phyloP scores from a whole-genome alignment of 1,140 invertebrate species.

The Mercenaria mercenaria region DNA sequence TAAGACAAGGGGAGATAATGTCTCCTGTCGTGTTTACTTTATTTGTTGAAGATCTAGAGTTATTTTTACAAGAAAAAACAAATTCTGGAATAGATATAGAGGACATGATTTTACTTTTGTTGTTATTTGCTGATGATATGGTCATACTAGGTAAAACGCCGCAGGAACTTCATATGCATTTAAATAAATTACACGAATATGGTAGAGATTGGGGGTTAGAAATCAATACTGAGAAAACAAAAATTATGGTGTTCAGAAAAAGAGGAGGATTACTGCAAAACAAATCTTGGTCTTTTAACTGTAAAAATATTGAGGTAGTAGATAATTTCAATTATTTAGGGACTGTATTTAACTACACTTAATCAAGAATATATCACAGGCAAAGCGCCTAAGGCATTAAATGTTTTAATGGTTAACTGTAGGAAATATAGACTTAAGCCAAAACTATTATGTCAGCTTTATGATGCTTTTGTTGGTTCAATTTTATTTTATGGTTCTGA shows the following conservation, averaged over 20 bases:
- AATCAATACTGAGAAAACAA: conserved; percentile 42
- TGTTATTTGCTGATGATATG: conserved; percentile 54
- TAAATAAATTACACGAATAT: conserved; percentile 30
- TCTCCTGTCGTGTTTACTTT: too few relatives aligned
- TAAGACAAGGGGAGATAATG: too few relatives aligned
- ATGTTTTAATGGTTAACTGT: conserved; percentile 2
- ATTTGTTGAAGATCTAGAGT: conserved; percentile 33
- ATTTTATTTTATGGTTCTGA: background rate
- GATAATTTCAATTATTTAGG: conserved; percentile 44
- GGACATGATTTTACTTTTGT: conserved; percentile 35
- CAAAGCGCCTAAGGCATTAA: conserved; percentile 25
- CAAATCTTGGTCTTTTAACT: conserved; percentile 12
- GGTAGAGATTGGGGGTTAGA: conserved; percentile 20
- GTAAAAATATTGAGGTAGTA: background rate
- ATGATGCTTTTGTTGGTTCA: background rate
- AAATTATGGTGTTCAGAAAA: conserved; percentile 57
- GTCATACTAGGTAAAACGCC: conserved; percentile 45
- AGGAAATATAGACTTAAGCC: background rate
- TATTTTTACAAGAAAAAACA: conserved; percentile 22
- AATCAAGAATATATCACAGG: conserved; percentile 16
- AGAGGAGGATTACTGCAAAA: conserved; percentile 39
- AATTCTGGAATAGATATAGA: conserved; percentile 30
- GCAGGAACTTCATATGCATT: conserved; percentile 13
- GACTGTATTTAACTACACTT: conserved; percentile 35
- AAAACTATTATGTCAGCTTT: background rate